Conservation (phyloP, 2,888 invertebrate species). For the Colletes collaris region DNA sequence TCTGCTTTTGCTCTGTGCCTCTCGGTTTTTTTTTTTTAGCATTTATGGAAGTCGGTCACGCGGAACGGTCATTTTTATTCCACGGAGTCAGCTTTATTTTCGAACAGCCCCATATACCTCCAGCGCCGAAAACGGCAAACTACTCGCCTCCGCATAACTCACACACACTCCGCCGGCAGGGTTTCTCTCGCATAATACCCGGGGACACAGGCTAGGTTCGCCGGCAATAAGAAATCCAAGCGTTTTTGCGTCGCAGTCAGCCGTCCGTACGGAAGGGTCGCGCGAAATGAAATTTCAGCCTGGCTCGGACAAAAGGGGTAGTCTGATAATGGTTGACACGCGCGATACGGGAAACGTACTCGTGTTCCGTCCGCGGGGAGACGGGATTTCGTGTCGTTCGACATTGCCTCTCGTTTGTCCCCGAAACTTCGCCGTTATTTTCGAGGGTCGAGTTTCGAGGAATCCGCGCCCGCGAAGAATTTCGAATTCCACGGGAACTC, state of each 20-base stretch:
- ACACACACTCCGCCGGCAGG: background rate
- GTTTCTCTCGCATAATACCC: conserved; percentile 15
- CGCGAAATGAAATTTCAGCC: conserved; percentile 50
- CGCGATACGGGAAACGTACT: conserved; percentile 15
- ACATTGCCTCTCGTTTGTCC: conserved; percentile 23
- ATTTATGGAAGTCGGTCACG: conserved; percentile 50
- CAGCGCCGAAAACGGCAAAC: conserved; percentile 14
- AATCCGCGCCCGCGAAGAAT: background rate
- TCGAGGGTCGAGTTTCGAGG: background rate
- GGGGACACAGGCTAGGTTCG: background rate
- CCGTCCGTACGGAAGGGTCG: conserved; percentile 5
- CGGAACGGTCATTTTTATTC: conserved; percentile 49
- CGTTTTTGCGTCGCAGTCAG: conserved; percentile 37
- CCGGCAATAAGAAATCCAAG: conserved; percentile 37
- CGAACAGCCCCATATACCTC: conserved; percentile 16
- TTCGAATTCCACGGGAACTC: background rate
- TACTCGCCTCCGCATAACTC: conserved; percentile 30
- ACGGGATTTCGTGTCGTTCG: background rate
- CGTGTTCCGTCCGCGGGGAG: background rate
- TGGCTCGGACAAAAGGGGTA: conserved; percentile 32
- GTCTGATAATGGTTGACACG: conserved; percentile 32
- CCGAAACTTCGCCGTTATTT: background rate
- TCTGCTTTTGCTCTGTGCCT: too few species aligned
- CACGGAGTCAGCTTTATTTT: conserved; percentile 54
- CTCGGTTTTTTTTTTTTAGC: background rate